A percentile compares a stretch with the other conserved stretches of the same genome.
Conservation (phyloP, 2,888 invertebrate species). For the Petrophora chlorosata region DNA sequence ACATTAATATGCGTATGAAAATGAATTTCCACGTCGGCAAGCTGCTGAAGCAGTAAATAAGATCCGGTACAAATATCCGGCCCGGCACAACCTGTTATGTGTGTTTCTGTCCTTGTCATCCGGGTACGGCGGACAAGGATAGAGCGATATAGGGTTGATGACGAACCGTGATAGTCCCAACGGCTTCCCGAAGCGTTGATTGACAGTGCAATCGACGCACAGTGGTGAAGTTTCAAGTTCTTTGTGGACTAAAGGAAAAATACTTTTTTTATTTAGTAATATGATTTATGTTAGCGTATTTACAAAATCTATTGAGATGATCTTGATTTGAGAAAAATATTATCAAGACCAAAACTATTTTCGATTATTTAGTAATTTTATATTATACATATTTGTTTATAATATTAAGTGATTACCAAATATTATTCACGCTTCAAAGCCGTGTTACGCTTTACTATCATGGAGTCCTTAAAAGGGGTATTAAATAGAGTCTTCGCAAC, state of each 20-base stretch:
- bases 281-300: neutral
- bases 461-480: no score
- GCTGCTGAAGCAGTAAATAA: constrained; percentile 71
- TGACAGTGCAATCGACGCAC: constrained; percentile 69
- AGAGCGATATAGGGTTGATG: constrained; percentile 48
- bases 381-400: no score
- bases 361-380: no score
- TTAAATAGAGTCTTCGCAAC: no score
- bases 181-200: constrained; percentile 61
- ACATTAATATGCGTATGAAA: constrained; percentile 67
- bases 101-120: constrained; percentile 42
- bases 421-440: no score
- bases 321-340: no score
- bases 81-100: constrained; percentile 23
- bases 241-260: constrained; percentile 4
- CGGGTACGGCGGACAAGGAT: constrained; percentile 36
- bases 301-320: neutral
- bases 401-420: no score
- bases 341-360: no score
- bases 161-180: constrained; percentile 56
- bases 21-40: constrained; percentile 63
- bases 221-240: constrained; percentile 25
- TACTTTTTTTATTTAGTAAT: neutral
- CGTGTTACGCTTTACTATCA: no score
- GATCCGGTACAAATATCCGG: constrained; percentile 75